phyloP scores from a whole-genome alignment of 2,113 vertebrate species.

The Cottus gobio region DNA sequence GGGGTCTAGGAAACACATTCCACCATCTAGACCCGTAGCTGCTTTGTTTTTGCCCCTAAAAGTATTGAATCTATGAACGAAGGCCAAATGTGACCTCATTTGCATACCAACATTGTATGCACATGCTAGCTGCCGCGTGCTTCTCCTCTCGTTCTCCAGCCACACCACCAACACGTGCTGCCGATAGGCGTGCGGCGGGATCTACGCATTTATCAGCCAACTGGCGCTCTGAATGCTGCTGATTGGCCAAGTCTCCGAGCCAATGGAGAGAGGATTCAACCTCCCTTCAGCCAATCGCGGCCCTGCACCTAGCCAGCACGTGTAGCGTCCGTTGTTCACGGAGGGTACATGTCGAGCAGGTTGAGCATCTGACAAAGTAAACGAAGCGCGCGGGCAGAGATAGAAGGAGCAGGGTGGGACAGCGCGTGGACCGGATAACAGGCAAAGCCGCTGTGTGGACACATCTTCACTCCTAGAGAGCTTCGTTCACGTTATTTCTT shows the following conservation, averaged over 20 bases:
- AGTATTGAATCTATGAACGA: not conserved
- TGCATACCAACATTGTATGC: conserved; percentile 15
- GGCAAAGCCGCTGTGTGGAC: not conserved
- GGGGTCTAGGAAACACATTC: not conserved
- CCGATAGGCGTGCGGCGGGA: not conserved
- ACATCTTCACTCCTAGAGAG: too few species aligned
- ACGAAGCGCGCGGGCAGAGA: not conserved
- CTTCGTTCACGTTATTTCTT: not conserved
- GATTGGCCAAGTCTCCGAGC: conserved; percentile 56
- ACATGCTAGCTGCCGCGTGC: conserved; percentile 56
- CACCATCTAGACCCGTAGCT: not conserved
- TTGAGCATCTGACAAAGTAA: conserved; percentile 22
- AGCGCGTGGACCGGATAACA: not conserved
- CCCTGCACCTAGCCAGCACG: conserved; percentile 50
- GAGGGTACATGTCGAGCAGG: conserved; percentile 39
- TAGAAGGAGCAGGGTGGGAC: not conserved
- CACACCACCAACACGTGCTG: conserved; percentile 79
- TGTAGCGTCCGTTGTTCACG: conserved; percentile 50
- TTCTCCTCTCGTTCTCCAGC: conserved; percentile 28
- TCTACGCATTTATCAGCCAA: conserved; percentile 56
- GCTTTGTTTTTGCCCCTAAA: not conserved
- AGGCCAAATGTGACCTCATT: conserved; percentile 14
- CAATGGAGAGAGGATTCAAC: conserved; percentile 23
- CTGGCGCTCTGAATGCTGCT: not conserved
- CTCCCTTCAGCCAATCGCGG: conserved; percentile 48